These are phyloP conservation scores for Metellina segmentata DNA, from an alignment of 2,888 invertebrate genomes.

Conservation along the genomic window DNA sequence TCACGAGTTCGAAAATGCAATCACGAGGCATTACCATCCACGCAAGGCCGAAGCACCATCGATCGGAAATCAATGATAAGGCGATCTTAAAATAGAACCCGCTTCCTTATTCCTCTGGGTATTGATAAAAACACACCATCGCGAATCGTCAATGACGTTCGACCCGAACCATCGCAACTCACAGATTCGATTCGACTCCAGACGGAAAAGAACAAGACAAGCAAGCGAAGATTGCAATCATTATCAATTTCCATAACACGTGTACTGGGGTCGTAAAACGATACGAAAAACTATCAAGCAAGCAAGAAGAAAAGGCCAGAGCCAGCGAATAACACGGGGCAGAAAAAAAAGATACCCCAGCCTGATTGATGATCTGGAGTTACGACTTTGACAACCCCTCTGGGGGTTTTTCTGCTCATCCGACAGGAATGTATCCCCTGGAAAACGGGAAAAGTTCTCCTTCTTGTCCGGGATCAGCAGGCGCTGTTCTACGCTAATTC, in stretches of 20 bases:
- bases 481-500: constrained; percentile 23
- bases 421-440: constrained; percentile 2
- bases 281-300: neutral
- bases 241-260: constrained; percentile 1
- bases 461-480: constrained; percentile 21
- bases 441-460: constrained; percentile 7
- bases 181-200: neutral
- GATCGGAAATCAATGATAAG: neutral
- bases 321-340: neutral
- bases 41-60: neutral
- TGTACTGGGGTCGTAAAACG: neutral
- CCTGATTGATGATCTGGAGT: constrained; percentile 55
- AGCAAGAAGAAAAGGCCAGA: neutral
- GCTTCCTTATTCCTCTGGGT: neutral
- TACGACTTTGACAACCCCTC: constrained; percentile 49
- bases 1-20: neutral
- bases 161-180: neutral
- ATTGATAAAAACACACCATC: neutral
- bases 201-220: neutral
- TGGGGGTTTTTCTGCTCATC: neutral
- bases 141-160: neutral
- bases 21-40: neutral
- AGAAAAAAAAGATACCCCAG: constrained; percentile 21
- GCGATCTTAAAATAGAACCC: neutral
- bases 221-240: neutral